Evolutionary conservation across 2,797 vertebrate species (phyloP).

Genomic region (Pseudotriccus pelzelni): DNA sequence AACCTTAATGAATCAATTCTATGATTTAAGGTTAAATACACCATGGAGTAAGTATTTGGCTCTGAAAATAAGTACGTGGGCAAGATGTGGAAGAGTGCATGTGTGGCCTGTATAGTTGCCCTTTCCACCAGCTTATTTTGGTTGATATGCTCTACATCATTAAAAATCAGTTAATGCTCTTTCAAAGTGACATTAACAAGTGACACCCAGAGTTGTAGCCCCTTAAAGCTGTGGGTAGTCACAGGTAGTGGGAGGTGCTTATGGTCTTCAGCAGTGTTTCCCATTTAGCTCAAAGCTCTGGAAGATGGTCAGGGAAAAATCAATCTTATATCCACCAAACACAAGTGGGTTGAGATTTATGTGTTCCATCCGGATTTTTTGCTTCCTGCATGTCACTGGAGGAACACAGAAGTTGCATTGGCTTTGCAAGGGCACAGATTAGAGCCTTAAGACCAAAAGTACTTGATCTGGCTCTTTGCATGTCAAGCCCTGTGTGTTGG

Average conservation of each 20-base stretch:
- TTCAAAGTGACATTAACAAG: neutral
- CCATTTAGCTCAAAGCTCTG: neutral
- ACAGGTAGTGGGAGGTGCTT: neutral
- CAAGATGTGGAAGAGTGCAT: neutral
- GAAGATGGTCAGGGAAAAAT: neutral
- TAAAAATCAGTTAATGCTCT: neutral
- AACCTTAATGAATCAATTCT: neutral
- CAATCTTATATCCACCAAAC: neutral
- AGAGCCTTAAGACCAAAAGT: neutral
- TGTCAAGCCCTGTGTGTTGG: neutral
- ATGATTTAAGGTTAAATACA: neutral
- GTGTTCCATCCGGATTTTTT: neutral
- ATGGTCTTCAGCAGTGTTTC: neutral
- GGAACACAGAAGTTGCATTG: neutral
- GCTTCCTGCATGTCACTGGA: neutral
- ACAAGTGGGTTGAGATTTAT: neutral
- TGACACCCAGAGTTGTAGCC: neutral
- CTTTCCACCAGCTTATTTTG: neutral
- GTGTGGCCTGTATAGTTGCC: neutral
- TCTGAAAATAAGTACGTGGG: neutral
- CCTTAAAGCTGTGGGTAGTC: neutral
- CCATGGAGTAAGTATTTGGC: neutral
- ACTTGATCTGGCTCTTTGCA: neutral
- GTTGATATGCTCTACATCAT: neutral
- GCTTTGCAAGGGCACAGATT: neutral